phyloP scores from a whole-genome alignment of 2,113 vertebrate species.

The Himantopus leucocephalus region DNA sequence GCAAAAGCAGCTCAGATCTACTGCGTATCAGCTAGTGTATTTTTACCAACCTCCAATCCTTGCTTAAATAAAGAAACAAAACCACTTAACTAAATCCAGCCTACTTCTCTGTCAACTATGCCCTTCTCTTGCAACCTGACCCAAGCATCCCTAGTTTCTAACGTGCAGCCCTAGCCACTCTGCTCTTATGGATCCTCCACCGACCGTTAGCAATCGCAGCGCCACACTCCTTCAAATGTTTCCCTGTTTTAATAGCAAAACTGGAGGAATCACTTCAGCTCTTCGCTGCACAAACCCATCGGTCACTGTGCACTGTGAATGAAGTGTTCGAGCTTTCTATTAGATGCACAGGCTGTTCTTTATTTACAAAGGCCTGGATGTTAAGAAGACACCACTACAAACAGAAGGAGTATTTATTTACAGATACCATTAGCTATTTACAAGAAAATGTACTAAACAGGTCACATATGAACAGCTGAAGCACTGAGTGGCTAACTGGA shows the following conservation, averaged over 20 bases:
- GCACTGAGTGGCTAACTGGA: background rate
- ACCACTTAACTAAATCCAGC: background rate
- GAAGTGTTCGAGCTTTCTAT: background rate
- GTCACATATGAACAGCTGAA: background rate
- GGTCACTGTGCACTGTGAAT: background rate
- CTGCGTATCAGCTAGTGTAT: background rate
- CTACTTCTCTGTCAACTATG: background rate
- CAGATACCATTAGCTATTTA: background rate
- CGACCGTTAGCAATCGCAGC: accelerated
- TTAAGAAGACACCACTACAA: background rate
- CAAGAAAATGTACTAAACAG: background rate
- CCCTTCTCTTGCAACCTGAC: background rate
- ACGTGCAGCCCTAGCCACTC: background rate
- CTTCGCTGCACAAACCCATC: background rate
- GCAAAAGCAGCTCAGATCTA: background rate
- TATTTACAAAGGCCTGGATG: background rate
- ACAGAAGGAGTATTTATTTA: slow-evolving; percentile 3
- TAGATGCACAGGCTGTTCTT: background rate
- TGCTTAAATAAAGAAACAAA: background rate
- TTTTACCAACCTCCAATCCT: background rate
- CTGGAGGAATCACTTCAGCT: background rate
- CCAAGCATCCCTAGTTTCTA: background rate
- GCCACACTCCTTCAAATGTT: background rate
- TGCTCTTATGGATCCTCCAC: background rate
- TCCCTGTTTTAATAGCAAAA: background rate